A percentile compares a stretch with the other conserved stretches of the same genome.
Conservation (phyloP, 2,113 vertebrate genomes). For the Oenanthe melanoleuca region DNA sequence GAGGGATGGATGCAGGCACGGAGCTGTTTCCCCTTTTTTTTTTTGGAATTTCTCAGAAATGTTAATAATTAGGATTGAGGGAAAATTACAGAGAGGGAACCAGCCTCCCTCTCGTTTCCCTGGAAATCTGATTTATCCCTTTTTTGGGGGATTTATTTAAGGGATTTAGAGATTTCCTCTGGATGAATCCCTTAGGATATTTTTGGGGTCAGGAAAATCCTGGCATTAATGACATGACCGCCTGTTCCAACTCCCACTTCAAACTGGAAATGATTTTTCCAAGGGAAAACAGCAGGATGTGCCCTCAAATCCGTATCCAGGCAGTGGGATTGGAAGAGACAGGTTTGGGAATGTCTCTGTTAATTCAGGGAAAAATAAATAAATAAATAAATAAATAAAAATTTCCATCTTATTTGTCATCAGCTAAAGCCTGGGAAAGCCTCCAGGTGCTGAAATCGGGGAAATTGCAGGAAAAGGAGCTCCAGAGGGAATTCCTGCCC, state of each 20-base stretch:
- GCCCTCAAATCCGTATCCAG: not conserved
- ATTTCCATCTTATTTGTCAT: not conserved
- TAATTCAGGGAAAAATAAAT: not conserved
- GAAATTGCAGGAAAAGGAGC: not conserved
- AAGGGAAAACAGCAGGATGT: accelerated
- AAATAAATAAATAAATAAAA: too few relatives aligned
- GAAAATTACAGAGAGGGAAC: not conserved
- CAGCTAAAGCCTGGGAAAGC: not conserved
- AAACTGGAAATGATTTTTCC: accelerated
- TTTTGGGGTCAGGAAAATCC: not conserved
- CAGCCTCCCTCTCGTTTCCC: not conserved
- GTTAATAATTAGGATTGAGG: not conserved
- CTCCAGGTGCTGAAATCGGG: accelerated
- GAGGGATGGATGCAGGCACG: not conserved
- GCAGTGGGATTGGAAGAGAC: accelerated
- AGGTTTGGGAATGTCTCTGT: not conserved
- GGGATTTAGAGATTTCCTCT: not conserved
- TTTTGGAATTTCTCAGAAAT: not conserved
- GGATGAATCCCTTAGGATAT: too few relatives aligned
- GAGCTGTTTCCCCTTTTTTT: not conserved
- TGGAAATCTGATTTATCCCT: not conserved
- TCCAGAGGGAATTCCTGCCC: not conserved
- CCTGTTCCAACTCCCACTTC: not conserved
- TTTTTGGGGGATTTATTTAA: too few relatives aligned
- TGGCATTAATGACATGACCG: accelerated